These are phyloP conservation scores for Bombycilla garrulus DNA, from an alignment of 2,113 vertebrate species.

Conservation along the genomic window DNA sequence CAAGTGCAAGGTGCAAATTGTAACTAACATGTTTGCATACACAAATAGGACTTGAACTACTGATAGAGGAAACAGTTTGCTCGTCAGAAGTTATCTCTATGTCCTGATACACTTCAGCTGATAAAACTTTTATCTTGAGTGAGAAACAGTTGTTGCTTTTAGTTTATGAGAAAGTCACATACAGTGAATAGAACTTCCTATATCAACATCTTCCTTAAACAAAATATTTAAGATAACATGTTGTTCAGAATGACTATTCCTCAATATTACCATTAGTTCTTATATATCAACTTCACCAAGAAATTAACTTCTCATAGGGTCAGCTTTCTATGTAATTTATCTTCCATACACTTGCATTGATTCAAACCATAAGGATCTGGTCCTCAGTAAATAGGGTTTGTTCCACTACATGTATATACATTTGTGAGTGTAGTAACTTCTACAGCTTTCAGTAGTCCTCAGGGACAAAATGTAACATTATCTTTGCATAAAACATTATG, in stretches of 20 bases:
- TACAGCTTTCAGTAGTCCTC: neutral
- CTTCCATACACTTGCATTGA: neutral
- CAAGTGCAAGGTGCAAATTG: neutral
- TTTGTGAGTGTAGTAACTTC: neutral
- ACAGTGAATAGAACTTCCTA: neutral
- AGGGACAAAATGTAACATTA: neutral
- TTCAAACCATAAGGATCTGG: neutral
- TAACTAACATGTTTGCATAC: neutral
- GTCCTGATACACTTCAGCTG: neutral
- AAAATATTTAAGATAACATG: neutral
- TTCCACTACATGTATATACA: neutral
- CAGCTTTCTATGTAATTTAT: neutral
- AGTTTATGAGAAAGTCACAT: neutral
- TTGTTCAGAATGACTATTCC: neutral
- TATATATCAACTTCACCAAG: neutral
- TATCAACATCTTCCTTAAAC: neutral
- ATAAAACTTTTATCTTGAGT: neutral
- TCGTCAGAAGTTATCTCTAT: neutral
- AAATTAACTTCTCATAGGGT: neutral
- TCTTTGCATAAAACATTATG: neutral
- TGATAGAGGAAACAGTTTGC: neutral
- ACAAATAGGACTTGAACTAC: neutral
- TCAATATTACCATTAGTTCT: neutral
- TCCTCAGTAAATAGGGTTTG: neutral
- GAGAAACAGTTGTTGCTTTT: neutral